Conservation (phyloP, 2,113 vertebrate genomes). For the Alligator sinensis region DNA sequence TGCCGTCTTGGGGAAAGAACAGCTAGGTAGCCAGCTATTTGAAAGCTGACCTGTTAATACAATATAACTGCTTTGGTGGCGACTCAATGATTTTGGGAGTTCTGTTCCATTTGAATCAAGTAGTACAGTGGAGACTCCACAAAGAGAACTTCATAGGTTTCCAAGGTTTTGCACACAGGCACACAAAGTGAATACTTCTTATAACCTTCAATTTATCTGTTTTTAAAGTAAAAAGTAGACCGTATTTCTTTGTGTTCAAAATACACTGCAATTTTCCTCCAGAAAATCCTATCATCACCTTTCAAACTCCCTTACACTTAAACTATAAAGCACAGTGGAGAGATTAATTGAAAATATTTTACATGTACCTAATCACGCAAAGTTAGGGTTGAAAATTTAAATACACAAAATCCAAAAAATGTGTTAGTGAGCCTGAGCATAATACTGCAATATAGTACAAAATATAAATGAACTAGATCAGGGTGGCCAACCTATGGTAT, state of each 20-base stretch:
- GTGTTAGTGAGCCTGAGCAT: neutral
- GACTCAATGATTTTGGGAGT: neutral
- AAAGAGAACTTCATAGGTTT: neutral
- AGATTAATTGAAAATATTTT: neutral
- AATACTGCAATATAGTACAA: neutral
- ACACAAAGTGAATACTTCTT: neutral
- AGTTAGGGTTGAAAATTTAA: neutral
- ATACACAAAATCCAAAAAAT: neutral
- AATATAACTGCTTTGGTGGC: neutral
- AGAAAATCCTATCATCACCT: no score
- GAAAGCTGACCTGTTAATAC: neutral
- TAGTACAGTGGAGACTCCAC: neutral
- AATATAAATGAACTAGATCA: neutral
- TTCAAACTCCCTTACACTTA: neutral
- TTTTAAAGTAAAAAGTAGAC: neutral
- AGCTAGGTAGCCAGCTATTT: neutral
- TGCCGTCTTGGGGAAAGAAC: neutral
- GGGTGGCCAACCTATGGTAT: no score
- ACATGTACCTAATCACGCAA: neutral
- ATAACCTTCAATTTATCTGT: neutral
- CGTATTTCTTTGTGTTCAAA: neutral
- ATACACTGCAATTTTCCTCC: no score
- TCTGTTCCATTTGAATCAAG: neutral
- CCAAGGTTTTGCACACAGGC: neutral
- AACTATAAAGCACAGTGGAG: neutral